These are phyloP conservation scores for Okamejei kenojei DNA, from an alignment of 2,797 vertebrate genomes.

Conservation along the genomic window DNA sequence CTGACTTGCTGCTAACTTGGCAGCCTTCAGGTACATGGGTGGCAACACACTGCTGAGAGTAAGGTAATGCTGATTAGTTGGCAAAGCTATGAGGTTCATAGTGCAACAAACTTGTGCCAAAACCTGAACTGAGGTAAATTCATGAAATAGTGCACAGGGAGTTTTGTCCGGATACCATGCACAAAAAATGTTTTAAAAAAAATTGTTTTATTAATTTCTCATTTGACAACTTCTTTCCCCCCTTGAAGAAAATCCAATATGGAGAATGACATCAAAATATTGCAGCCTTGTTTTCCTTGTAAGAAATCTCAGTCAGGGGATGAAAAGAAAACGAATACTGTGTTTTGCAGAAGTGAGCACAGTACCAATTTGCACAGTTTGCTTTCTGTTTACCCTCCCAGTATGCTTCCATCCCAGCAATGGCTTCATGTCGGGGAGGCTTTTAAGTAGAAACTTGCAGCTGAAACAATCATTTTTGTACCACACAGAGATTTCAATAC, in stretches of 20 bases:
- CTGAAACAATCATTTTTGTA: conserved; percentile 27
- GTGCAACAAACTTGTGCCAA: not conserved
- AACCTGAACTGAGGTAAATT: not conserved
- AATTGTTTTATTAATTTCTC: not conserved
- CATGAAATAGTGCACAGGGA: no score
- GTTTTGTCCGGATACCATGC: not conserved
- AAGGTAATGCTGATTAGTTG: not conserved
- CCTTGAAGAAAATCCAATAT: not conserved
- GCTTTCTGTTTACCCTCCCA: conserved; percentile 26
- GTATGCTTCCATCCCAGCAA: conserved; percentile 14
- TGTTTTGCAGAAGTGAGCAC: not conserved
- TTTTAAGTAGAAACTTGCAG: conserved; percentile 26
- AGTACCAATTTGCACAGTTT: conserved; percentile 3
- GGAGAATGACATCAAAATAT: conserved; percentile 22
- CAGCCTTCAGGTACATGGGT: not conserved
- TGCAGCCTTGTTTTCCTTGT: conserved; percentile 22
- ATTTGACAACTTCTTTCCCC: not conserved
- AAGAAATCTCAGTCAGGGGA: not conserved
- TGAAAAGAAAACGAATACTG: conserved; percentile 11
- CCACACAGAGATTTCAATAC: conserved; percentile 25
- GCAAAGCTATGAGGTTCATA: not conserved
- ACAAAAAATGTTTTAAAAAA: not conserved
- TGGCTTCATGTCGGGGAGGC: not conserved
- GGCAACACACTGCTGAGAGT: not conserved
- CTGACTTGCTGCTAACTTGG: conserved; percentile 2